Conservation (phyloP, 2,888 invertebrate genomes). For the Drosophila dives region DNA sequence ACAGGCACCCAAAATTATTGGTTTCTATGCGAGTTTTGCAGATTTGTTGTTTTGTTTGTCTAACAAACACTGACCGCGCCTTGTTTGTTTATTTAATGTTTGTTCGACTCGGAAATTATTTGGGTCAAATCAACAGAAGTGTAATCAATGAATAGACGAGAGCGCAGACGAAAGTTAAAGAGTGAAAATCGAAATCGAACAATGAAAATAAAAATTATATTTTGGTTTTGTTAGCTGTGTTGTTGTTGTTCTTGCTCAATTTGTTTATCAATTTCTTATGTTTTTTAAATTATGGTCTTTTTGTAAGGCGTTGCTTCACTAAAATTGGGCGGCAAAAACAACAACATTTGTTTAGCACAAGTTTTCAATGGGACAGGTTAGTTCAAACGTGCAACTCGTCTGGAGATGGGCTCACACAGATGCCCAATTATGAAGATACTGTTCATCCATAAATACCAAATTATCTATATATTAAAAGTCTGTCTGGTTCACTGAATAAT, state of each 20-base stretch:
- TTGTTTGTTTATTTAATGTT: slow-evolving; percentile 76
- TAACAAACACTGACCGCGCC: slow-evolving; percentile 10
- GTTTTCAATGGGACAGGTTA: slow-evolving; percentile 9
- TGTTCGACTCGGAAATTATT: slow-evolving; percentile 75
- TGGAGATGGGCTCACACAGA: not conserved
- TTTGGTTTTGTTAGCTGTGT: slow-evolving; percentile 32
- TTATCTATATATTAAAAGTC: not conserved
- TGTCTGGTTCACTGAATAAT: not conserved
- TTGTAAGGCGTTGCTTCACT: not conserved
- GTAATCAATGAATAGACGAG: slow-evolving; percentile 70
- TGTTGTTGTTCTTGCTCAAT: slow-evolving; percentile 14
- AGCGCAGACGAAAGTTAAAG: slow-evolving; percentile 38
- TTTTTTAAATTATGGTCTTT: slow-evolving; percentile 16
- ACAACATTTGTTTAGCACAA: slow-evolving; percentile 30
- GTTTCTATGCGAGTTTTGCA: slow-evolving; percentile 57
- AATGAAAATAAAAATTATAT: slow-evolving; percentile 39
- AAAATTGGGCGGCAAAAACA: slow-evolving; percentile 26
- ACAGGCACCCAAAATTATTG: slow-evolving; percentile 52
- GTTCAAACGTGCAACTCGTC: not conserved
- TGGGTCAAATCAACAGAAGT: slow-evolving; percentile 76
- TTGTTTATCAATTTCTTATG: slow-evolving; percentile 28
- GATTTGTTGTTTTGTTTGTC: slow-evolving; percentile 64
- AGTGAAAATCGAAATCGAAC: slow-evolving; percentile 28
- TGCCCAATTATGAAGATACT: not conserved
- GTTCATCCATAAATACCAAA: not conserved